These are phyloP conservation scores for Echiichthys vipera DNA, from an alignment of 2,797 vertebrate species.

Conservation along the genomic window DNA sequence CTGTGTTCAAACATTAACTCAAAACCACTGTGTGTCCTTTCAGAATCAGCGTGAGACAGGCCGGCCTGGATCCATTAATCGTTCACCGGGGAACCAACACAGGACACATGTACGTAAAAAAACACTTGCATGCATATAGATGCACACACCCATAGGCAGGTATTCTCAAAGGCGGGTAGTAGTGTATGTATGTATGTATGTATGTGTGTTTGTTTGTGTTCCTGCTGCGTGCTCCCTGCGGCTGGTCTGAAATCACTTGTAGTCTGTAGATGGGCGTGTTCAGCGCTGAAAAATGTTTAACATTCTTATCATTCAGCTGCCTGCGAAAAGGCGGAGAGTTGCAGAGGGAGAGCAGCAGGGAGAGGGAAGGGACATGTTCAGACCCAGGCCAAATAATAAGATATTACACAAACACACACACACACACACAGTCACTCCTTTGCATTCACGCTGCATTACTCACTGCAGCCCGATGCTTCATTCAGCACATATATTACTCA, in stretches of 20 bases:
- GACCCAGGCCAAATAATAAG: constrained; percentile 80
- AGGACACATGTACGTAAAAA: constrained; percentile 60
- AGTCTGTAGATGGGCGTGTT: constrained; percentile 67
- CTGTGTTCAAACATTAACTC: constrained; percentile 83
- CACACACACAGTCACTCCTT: constrained; percentile 70
- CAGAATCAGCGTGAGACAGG: constrained; percentile 53
- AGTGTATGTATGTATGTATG: constrained; percentile 8
- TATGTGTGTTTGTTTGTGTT: constrained; percentile 25
- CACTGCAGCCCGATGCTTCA: constrained; percentile 64
- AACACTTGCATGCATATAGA: constrained; percentile 6
- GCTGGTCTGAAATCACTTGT: constrained; percentile 58
- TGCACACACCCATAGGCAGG: neutral
- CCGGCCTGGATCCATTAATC: constrained; percentile 59
- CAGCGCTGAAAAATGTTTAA: constrained; percentile 81
- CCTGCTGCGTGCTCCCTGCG: constrained; percentile 7
- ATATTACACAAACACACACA: constrained; percentile 67
- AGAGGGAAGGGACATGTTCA: constrained; percentile 81
- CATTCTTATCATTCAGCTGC: constrained; percentile 86
- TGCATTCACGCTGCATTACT: constrained; percentile 79
- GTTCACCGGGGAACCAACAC: constrained; percentile 70
- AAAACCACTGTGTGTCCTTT: constrained; percentile 64
- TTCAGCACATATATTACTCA: constrained; percentile 71
- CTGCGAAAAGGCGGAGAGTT: constrained; percentile 65
- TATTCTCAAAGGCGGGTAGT: neutral
- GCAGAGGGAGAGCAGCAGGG: constrained; percentile 52